Percentiles rank a stretch among this genome's conserved stretches.
Evolutionary conservation across 2,888 invertebrate genomes (phyloP).

Genomic region (Cancer borealis): DNA sequence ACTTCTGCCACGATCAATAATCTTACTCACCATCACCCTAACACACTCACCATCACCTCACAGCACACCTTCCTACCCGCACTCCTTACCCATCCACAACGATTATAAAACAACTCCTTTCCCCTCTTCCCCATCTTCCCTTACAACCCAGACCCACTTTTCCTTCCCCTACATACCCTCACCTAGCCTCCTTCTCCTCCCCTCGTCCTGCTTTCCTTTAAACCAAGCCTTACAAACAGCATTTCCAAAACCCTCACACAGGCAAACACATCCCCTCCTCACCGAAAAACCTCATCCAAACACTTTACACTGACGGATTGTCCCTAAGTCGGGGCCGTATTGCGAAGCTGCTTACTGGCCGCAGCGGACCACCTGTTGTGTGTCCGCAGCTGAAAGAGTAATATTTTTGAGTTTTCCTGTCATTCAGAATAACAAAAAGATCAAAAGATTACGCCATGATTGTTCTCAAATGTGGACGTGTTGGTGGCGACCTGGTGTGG

Average conservation of each 20-base stretch:
- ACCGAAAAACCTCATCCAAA: constrained; percentile 6
- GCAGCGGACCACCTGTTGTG: constrained; percentile 17
- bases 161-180: background rate
- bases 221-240: background rate
- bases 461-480: background rate
- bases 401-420: constrained; percentile 33
- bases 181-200: background rate
- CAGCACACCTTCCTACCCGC: background rate
- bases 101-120: background rate
- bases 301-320: constrained; percentile 23
- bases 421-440: constrained; percentile 40
- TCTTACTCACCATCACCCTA: background rate
- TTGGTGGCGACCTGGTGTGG: background rate
- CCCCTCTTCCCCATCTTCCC: background rate
- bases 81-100: background rate
- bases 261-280: background rate
- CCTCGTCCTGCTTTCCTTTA: background rate
- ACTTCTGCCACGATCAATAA: background rate
- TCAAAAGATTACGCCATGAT: constrained; percentile 27
- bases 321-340: constrained; percentile 14
- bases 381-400: background rate
- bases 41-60: background rate
- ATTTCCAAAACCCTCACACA: background rate
- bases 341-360: constrained; percentile 24
- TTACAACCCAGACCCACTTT: background rate